Evolutionary conservation across 2,888 invertebrate species (phyloP).

Genomic region (Troides helena): DNA sequence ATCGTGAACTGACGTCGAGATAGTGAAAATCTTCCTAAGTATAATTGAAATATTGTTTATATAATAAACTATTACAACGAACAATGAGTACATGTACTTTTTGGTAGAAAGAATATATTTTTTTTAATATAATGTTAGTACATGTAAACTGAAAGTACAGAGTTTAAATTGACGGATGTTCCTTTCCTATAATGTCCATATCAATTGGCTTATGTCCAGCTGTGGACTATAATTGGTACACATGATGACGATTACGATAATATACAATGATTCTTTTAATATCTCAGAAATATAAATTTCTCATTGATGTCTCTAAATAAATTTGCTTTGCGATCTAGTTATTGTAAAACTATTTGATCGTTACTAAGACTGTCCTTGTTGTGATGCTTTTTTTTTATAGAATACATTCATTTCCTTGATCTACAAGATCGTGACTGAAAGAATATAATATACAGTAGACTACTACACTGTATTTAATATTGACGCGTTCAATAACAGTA

Average conservation of each 20-base stretch:
- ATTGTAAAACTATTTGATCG: neutral
- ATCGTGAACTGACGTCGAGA: slow-evolving; percentile 10
- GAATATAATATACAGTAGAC: slow-evolving; percentile 22
- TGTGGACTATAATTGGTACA: too few species aligned
- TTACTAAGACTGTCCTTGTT: slow-evolving; percentile 16
- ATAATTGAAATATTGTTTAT: neutral
- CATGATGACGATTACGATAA: too few species aligned
- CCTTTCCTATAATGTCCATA: too few species aligned
- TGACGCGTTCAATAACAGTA: slow-evolving; percentile 20
- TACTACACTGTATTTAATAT: slow-evolving; percentile 16
- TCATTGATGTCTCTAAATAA: slow-evolving; percentile 10
- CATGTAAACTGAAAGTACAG: too few species aligned
- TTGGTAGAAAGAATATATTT: too few species aligned
- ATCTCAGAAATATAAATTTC: too few species aligned
- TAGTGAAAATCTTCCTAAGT: neutral
- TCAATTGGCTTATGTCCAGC: too few species aligned
- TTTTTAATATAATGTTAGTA: too few species aligned
- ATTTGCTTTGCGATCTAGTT: slow-evolving; percentile 14
- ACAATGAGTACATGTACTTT: too few species aligned
- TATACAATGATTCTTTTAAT: too few species aligned
- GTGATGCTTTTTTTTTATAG: slow-evolving; percentile 28
- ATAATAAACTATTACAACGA: too few species aligned
- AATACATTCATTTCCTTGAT: slow-evolving; percentile 29
- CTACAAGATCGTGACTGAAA: slow-evolving; percentile 29
- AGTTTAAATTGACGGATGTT: too few species aligned